Evolutionary conservation across 2,888 invertebrate genomes (phyloP).

Genomic region (Diarsia brunnea): DNA sequence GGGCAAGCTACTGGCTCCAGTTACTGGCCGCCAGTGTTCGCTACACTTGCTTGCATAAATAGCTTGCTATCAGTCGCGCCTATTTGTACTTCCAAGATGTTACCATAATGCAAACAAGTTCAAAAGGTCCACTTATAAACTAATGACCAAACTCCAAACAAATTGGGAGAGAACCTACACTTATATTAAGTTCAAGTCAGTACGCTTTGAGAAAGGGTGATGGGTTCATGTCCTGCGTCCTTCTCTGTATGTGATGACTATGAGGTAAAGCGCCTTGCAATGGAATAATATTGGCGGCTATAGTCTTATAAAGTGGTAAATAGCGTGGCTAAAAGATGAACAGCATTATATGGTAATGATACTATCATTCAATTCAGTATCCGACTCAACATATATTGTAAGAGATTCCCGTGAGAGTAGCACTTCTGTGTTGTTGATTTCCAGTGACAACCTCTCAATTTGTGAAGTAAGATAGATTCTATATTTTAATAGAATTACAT

Average conservation of each 20-base stretch:
- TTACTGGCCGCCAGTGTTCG: conserved; percentile 10
- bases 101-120: background rate
- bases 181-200: background rate
- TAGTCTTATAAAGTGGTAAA: too few species aligned
- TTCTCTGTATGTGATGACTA: too few species aligned
- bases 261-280: too few species aligned
- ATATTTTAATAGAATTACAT: conserved; percentile 41
- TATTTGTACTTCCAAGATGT: conserved; percentile 45
- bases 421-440: conserved; percentile 1
- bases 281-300: too few species aligned
- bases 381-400: background rate
- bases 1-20: conserved; percentile 33
- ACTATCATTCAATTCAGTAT: background rate
- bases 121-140: conserved; percentile 17
- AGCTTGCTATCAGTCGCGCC: conserved; percentile 40
- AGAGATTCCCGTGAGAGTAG: background rate
- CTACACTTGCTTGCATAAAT: conserved; percentile 49
- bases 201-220: too few species aligned
- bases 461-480: conserved; percentile 39
- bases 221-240: too few species aligned
- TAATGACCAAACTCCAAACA: background rate
- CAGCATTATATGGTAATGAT: too few species aligned
- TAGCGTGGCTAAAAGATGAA: too few species aligned
- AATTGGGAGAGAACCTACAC: background rate
- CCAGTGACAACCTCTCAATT: conserved; percentile 16